Evolutionary conservation across 2,113 vertebrate genomes (phyloP), one percentile per base, ranked within the genome.

Genomic region (Symphodus melops): DNA sequence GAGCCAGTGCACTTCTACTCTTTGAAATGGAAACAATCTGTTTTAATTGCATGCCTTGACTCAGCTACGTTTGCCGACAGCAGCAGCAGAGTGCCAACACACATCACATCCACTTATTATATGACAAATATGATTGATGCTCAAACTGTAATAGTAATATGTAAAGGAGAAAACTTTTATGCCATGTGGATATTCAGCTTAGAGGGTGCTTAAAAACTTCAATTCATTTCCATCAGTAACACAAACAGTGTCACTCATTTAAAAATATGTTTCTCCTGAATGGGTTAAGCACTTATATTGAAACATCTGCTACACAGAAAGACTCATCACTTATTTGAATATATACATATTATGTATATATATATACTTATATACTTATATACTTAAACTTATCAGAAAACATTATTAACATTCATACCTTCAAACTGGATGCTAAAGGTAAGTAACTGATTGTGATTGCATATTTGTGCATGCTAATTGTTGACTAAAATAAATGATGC

Each of bases 21-120:
- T 75, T 52, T 56, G 39, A 71, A 80, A 78, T 72, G 60, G 56
- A 81, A 83, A 70, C 20, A 68, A 72, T 86, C 65, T 16, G 76
- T 78, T 83, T 83, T 81, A 83, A 86, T 85, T 75, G 68, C 51
- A 51, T 55, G 63, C 19, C 14, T 42, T 28, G 20, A 61, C 53
- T 48, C 20, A 36, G 46, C 28, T 20, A 3, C 61, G 20, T 49
- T 54, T 37, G 7, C 2, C 49, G 60, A 53, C 11, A 44, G 42
- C 52, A 44, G 42, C 52, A 17, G 46, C 4, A 57, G 5, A 67
- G 61, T 25, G 55, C 46, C 58, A 75, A 10, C 16, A 2, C 20
- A 58, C 23, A 51, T 0, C 53, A 28, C 3, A 5, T 59, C 33
- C 25, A 3, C 16, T 48, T 48, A 17, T 48, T 17, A 48, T 19